A percentile compares a stretch with the other conserved stretches of the same genome.
These are phyloP conservation scores for Parauchenoglanis ngamensis DNA, from an alignment of 2,797 vertebrate species.

Conservation along the genomic window DNA sequence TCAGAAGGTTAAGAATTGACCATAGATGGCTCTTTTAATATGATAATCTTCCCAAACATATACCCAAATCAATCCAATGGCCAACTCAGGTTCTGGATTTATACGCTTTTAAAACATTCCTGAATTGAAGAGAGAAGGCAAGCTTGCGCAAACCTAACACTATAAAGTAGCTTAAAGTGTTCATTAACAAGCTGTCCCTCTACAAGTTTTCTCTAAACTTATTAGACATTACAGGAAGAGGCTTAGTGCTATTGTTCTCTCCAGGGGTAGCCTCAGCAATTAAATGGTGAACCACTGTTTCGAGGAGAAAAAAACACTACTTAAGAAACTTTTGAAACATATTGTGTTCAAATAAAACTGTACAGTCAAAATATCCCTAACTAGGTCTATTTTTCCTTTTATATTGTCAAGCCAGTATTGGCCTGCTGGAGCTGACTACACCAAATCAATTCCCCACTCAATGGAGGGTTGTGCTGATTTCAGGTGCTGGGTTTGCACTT, in stretches of 20 bases:
- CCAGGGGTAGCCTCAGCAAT: neutral
- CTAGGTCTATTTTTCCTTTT: neutral
- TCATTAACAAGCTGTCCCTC: conserved; percentile 8
- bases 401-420: conserved; percentile 16
- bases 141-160: neutral
- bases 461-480: conserved; percentile 44
- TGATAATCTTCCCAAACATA: neutral
- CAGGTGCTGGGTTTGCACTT: conserved; percentile 52
- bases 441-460: conserved; percentile 52
- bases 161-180: neutral
- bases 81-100: neutral
- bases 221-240: neutral
- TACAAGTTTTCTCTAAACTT: neutral
- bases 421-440: conserved; percentile 28
- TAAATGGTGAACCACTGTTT: neutral
- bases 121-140: neutral
- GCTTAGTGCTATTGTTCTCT: neutral
- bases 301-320: neutral
- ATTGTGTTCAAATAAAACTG: neutral
- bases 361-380: neutral
- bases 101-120: neutral
- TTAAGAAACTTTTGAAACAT: neutral
- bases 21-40: neutral
- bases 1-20: neutral
- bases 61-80: neutral